phyloP scores from a whole-genome alignment of 2,113 vertebrate genomes.

The Corvus hawaiiensis region DNA sequence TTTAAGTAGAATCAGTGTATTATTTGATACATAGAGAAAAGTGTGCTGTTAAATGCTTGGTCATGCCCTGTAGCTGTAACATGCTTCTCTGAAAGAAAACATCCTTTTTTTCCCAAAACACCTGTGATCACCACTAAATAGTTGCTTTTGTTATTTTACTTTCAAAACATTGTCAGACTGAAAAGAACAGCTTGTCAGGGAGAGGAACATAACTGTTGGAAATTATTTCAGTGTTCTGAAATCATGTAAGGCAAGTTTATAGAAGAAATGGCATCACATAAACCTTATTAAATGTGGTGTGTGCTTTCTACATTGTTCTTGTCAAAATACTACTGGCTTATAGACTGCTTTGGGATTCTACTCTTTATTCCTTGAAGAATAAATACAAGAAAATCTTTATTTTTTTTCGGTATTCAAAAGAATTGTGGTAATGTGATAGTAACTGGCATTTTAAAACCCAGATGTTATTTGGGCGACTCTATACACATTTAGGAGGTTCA shows the following conservation, averaged over 20 bases:
- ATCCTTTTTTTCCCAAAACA: background rate
- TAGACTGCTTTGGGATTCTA: background rate
- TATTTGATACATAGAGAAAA: background rate
- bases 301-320: background rate
- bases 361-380: background rate
- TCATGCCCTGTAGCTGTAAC: background rate
- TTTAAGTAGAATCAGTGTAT: background rate
- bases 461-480: background rate
- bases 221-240: background rate
- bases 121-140: background rate
- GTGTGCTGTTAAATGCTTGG: background rate
- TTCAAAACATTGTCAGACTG: background rate
- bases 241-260: background rate
- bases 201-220: background rate
- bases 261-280: background rate
- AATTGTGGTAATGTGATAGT: background rate
- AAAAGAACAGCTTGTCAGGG: background rate
- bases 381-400: fast-evolving
- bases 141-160: background rate
- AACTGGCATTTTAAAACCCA: background rate
- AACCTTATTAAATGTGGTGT: background rate
- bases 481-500: background rate
- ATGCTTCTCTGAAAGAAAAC: background rate
- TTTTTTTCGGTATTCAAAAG: background rate
- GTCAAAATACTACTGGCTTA: background rate